phyloP scores from a whole-genome alignment of 1,140 invertebrate genomes.

The Spodoptera litura region DNA sequence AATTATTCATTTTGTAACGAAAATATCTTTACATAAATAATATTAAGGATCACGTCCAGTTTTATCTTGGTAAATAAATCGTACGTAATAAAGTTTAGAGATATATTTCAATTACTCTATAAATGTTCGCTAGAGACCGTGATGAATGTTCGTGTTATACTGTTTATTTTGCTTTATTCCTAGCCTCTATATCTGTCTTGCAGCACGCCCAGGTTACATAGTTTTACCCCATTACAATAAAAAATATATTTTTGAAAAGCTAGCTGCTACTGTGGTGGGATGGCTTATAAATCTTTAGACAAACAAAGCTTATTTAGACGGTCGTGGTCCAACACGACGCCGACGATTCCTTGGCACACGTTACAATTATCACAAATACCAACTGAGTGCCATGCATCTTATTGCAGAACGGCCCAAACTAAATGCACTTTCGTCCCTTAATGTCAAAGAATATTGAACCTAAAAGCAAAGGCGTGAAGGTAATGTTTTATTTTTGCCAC shows the following conservation, averaged over 20 bases:
- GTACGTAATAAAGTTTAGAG: slow-evolving; percentile 45
- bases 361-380: slow-evolving; percentile 51
- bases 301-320: slow-evolving; percentile 31
- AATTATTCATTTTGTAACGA: slow-evolving; percentile 7
- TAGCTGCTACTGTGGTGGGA: slow-evolving; percentile 1
- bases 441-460: slow-evolving; percentile 25
- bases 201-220: slow-evolving; percentile 26
- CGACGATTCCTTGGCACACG: slow-evolving; percentile 52
- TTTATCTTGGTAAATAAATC: slow-evolving; percentile 15
- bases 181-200: slow-evolving; percentile 27
- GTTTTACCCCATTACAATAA: slow-evolving; percentile 11
- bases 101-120: slow-evolving; percentile 48
- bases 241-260: slow-evolving; percentile 29
- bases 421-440: not conserved
- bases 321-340: slow-evolving; percentile 19
- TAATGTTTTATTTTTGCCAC: not conserved
- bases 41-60: slow-evolving; percentile 28
- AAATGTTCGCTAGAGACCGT: slow-evolving; percentile 39
- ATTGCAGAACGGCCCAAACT: slow-evolving; percentile 29
- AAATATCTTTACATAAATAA: slow-evolving; percentile 25
- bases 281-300: slow-evolving; percentile 38
- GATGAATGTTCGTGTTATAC: slow-evolving; percentile 13
- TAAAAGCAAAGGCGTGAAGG: slow-evolving; percentile 30
- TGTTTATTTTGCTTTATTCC: slow-evolving; percentile 46
- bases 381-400: slow-evolving; percentile 45